Conservation (phyloP, 1,140 invertebrate genomes). For the Drosophila orosa region DNA sequence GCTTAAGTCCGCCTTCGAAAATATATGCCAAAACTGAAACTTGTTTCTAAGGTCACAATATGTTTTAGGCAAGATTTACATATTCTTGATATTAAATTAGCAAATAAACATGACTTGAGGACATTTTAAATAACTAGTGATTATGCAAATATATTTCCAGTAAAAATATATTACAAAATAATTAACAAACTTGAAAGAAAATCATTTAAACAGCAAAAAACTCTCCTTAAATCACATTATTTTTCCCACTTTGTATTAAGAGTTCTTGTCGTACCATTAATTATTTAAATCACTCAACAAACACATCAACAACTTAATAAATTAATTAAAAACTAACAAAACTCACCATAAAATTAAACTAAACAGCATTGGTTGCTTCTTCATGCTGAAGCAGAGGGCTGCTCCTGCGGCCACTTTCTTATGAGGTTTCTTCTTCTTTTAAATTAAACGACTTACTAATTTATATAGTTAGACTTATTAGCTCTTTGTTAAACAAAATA, state of each 20-base stretch:
- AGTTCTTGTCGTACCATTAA: not conserved
- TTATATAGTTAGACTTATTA: slow-evolving; percentile 79
- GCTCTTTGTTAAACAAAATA: slow-evolving; percentile 74
- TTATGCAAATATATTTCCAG: not conserved
- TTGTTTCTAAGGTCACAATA: slow-evolving; percentile 32
- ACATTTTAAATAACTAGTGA: not conserved
- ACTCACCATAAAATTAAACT: slow-evolving; percentile 78
- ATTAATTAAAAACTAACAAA: not conserved
- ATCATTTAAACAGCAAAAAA: not conserved
- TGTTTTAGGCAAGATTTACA: slow-evolving; percentile 8
- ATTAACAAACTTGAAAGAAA: not conserved
- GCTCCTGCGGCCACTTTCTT: slow-evolving; percentile 39
- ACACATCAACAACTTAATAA: not conserved
- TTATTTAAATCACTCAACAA: not conserved
- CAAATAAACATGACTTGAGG: not conserved
- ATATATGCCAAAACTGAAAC: slow-evolving; percentile 27
- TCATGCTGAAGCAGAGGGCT: slow-evolving; percentile 68
- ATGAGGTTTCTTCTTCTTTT: slow-evolving; percentile 27
- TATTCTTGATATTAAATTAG: slow-evolving; percentile 27
- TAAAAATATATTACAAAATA: not conserved
- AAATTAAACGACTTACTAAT: slow-evolving; percentile 78
- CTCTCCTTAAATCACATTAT: not conserved
- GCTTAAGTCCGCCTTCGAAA: slow-evolving; percentile 25
- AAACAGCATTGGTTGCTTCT: slow-evolving; percentile 65
- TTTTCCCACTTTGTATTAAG: not conserved